Conservation (phyloP, 2,797 vertebrate genomes). For the Muscicapa comitata region DNA sequence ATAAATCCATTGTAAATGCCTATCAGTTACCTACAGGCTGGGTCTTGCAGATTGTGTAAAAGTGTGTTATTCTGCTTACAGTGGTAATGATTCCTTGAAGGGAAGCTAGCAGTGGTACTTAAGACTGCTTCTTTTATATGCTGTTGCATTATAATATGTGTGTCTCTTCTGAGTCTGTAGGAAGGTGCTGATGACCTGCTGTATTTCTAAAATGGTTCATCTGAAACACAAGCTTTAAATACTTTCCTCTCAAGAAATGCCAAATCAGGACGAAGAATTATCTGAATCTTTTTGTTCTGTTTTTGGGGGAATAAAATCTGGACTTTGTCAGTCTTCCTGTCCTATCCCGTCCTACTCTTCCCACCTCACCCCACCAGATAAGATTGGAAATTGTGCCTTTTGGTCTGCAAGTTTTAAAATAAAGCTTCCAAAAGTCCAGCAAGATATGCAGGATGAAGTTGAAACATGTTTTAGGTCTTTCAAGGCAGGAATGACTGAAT, state of each 20-base stretch:
- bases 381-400: neutral
- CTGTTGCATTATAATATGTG: neutral
- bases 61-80: neutral
- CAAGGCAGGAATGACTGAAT: neutral
- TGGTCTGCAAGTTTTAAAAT: neutral
- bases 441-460: neutral
- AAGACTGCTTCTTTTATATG: neutral
- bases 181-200: neutral
- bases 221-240: neutral
- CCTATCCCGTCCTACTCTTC: neutral
- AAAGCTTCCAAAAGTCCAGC: neutral
- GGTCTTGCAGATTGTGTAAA: neutral
- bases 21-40: rapidly evolving
- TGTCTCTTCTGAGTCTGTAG: neutral
- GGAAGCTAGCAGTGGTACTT: neutral
- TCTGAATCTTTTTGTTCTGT: neutral
- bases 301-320: neutral
- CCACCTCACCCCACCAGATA: neutral
- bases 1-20: neutral
- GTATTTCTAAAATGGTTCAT: neutral
- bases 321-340: neutral
- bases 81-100: neutral
- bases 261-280: neutral
- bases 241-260: neutral
- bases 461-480: neutral